Evolutionary conservation across 92 coral and sea anemone species (phyloP).

Genomic region (Zoanthus sansibaricus): DNA sequence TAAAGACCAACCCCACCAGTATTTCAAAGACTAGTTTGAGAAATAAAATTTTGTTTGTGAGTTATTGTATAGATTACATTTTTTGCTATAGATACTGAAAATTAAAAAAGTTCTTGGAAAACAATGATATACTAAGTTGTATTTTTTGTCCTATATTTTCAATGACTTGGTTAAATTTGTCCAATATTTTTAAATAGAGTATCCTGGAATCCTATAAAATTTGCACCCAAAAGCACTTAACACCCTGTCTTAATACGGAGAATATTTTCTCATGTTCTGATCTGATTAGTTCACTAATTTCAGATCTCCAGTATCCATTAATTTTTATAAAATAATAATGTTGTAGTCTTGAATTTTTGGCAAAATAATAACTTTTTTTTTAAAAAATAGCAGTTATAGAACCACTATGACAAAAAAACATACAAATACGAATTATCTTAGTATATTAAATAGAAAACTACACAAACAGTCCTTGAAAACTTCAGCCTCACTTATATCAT

Average conservation of each 20-base stretch:
- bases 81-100: conserved; percentile 21
- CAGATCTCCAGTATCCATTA: not conserved
- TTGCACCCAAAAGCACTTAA: conserved; percentile 19
- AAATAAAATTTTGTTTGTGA: conserved; percentile 31
- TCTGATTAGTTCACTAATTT: not conserved
- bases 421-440: conserved; percentile 10
- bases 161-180: conserved; percentile 6
- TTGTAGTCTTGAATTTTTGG: conserved; percentile 21
- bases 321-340: conserved; percentile 7
- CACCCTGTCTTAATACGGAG: conserved; percentile 7
- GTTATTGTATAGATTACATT: conserved; percentile 12
- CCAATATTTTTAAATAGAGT: conserved; percentile 4
- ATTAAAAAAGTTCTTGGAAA: not conserved
- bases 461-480: conserved; percentile 17
- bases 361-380: not conserved
- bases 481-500: conserved; percentile 12
- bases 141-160: conserved; percentile 19
- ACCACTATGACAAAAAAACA: conserved; percentile 2
- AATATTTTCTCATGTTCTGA: conserved; percentile 16
- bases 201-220: conserved; percentile 15
- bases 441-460: conserved; percentile 14
- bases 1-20: conserved; percentile 63
- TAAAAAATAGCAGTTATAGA: no score
- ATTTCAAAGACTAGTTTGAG: conserved; percentile 45
- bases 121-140: conserved; percentile 17